Evolutionary conservation across 2,888 invertebrate genomes (phyloP), one percentile per base, ranked within the genome.

Genomic region (Melanostoma scalare): DNA sequence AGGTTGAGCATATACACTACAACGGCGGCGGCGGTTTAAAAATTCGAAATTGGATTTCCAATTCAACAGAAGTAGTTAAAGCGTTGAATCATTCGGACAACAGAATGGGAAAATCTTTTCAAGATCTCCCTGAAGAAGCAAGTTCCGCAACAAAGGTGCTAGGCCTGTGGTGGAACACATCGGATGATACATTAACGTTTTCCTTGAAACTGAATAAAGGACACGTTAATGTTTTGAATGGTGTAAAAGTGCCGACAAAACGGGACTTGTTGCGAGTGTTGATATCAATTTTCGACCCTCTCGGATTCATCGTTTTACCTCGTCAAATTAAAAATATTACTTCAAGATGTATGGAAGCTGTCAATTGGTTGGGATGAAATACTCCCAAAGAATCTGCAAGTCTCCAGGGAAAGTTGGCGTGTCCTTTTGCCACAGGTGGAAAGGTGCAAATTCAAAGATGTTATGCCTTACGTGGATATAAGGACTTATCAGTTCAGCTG

Each of bases 291-390:
- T 67, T 33, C 33, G 53, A 44, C 6, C 53, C 55, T 2, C 8
- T 53, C 10, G 55, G 44, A 40, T 55, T 68, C 5, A 9, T 36
- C 84, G 1, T 77, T 63, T 40, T 84, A 58, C 53, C 33, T 72
- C 6, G 53, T 84, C 6, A 42, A 50, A 9, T 33, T 78, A 2
- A 87, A 85, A 68, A 73, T 86, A 2, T 9, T 86, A 4, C 31
- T 86, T 5, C 79, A 86, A 48, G 69, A 86, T 6, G 55, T 80
- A 0, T 86, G 85, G 85, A 67, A 76, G 9, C 74, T 40, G 0
- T 60, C 31, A 3, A 75, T 61, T n/a, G 63, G 9, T 6, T 86
- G 85, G 74, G 84, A 85, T 31, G 85, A 86, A 1, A 2, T 20
- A 5, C 79, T 85, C 6, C 61, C 74, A 1, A 65, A 44, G 0